Conservation (phyloP, 2,113 vertebrate species). For the Tragelaphus buxtoni region DNA sequence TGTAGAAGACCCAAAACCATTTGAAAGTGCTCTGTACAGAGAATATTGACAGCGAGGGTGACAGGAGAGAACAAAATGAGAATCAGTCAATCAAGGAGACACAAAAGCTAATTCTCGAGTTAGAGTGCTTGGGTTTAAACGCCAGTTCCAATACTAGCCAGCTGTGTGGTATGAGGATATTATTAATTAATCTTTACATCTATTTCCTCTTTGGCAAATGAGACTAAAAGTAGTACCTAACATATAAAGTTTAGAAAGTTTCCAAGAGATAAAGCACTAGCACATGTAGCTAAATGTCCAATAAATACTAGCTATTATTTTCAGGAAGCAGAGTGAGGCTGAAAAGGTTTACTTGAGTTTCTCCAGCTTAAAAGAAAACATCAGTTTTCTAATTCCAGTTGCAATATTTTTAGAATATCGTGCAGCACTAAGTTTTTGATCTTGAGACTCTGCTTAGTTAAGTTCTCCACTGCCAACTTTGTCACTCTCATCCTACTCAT, state of each 20-base stretch:
- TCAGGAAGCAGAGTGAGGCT: neutral
- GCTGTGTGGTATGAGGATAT: neutral
- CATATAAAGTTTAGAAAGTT: neutral
- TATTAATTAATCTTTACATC: neutral
- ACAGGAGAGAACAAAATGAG: neutral
- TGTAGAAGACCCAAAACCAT: neutral
- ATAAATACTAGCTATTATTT: neutral
- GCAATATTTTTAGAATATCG: neutral
- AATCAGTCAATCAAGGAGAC: neutral
- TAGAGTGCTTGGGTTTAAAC: neutral
- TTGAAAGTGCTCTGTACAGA: neutral
- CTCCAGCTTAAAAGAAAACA: neutral
- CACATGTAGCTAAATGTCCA: neutral
- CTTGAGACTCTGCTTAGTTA: neutral
- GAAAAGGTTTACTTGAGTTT: neutral
- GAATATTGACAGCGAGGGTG: neutral
- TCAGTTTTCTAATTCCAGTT: neutral
- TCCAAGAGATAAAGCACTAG: neutral
- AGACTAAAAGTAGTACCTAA: neutral
- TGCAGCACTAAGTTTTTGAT: neutral
- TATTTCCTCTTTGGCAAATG: neutral
- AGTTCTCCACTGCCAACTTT: neutral
- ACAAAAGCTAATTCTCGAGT: neutral
- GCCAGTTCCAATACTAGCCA: neutral
- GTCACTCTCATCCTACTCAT: neutral